Evolutionary conservation across 2,888 invertebrate genomes (phyloP), one percentile per base, ranked within the genome.

Genomic region (Hybos culiciformis): DNA sequence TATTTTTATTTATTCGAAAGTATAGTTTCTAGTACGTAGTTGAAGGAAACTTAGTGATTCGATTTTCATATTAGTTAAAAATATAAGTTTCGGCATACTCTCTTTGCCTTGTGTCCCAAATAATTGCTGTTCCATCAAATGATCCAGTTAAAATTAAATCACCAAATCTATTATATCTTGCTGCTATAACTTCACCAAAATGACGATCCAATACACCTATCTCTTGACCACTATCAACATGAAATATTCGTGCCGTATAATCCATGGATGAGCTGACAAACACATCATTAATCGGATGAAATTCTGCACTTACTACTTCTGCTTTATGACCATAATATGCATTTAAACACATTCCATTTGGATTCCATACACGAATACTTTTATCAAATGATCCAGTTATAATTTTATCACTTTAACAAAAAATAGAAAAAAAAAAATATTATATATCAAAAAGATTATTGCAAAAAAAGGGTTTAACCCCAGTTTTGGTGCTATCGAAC

Each of bases 331-430:
- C 87, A 66, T 77, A 74, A 40, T 85, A 68, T 0, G 80, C 80
- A 36, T 74, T 71, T 42, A 78, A 64, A 53, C 81, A 81, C 26
- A 74, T 70, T 0, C 81, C 84, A 0, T 71, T 75, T 40, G 68
- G 67, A 43, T 78, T 74, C 87, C 86, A 87, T 31, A 87, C 66
- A 53, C 75, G 75, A 1, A 80, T 80, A 0, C 83, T 80, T 59
- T 79, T 82, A 63, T 87, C 87, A 55, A 86, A 84, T 1, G 86
- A 86, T 4, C 81, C 83, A 0, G 87, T 86, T 51, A 85, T 66
- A 7, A 85, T 73, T 56, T 75, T 73, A 53, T 83, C 74, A 48
- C 82, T 82, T 56, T n/a, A 56, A 54, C 11, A 37, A 45, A 44
- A 33, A 37, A 40, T 23, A 20, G 12, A 8, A 21, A 42, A 15